A percentile compares a stretch with the other conserved stretches of the same genome.
Evolutionary conservation across 2,888 invertebrate species (phyloP).

Genomic region (Lordiphosa andalusiaca): DNA sequence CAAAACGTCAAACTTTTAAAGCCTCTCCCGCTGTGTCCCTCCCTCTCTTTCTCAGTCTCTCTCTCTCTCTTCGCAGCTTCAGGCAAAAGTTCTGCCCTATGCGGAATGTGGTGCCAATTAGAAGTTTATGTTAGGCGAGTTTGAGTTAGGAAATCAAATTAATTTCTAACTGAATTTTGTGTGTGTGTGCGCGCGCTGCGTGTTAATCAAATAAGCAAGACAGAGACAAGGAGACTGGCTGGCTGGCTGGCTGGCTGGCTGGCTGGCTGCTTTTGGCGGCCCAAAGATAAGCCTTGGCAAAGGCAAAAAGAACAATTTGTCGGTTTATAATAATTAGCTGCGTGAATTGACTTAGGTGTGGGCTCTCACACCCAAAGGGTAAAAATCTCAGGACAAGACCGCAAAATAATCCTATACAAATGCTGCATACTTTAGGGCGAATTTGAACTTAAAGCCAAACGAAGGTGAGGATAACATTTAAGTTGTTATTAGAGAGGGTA

Average conservation of each 20-base stretch:
- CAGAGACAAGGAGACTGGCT: neutral
- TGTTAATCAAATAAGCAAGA: conserved; percentile 63
- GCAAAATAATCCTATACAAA: conserved; percentile 30
- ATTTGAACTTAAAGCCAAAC: conserved; percentile 7
- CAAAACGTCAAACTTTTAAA: conserved; percentile 48
- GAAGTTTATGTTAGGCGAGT: conserved; percentile 60
- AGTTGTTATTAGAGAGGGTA: too few species aligned
- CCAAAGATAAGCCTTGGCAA: conserved; percentile 36
- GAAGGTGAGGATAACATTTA: too few species aligned
- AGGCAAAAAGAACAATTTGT: conserved; percentile 39
- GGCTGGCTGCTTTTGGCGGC: conserved; percentile 27
- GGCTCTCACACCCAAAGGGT: neutral
- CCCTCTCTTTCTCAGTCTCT: neutral
- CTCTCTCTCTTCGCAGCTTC: conserved; percentile 11
- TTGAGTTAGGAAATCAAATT: conserved; percentile 49
- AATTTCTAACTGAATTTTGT: conserved; percentile 60
- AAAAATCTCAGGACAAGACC: conserved; percentile 35
- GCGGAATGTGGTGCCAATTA: conserved; percentile 68
- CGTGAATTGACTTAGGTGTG: conserved; percentile 20
- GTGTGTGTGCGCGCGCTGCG: conserved; percentile 49
- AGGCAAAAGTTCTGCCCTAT: conserved; percentile 40
- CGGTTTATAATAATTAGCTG: conserved; percentile 69
- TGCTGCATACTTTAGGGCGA: conserved; percentile 27
- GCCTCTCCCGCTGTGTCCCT: conserved; percentile 3
- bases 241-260: neutral